Evolutionary conservation across 2,888 invertebrate genomes (phyloP), one percentile per base, ranked within the genome.

Genomic region (Pollenia griseotomentosa): DNA sequence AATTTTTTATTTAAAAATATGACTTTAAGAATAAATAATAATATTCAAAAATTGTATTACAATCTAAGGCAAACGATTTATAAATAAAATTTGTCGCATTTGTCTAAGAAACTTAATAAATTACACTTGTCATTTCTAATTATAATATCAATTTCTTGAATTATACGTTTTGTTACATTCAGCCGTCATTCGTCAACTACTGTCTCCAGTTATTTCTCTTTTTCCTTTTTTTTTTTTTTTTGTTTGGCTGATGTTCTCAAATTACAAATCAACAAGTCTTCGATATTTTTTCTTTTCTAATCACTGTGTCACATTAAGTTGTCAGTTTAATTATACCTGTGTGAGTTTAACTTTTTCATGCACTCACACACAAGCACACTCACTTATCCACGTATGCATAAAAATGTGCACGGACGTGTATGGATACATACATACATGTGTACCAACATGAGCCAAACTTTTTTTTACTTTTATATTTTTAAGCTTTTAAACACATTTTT

Each of bases 271-370:
- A 74, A 74, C 73, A 57, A 57, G 55, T 33, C 12, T 42, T 40
- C 40, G n/a, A 59, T 23, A 48, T 48, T 65, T 53, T 5, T 73
- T 12, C 48, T 40, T 14, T 40, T 33, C 57, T 33, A 57, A 48
- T 57, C 78, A 78, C 68, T 68, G 66, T 78, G 14, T 23, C 55
- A 40, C 12, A 68, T 46, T 66, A 8, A 59, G 57, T 33, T 78
- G 55, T 70, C 51, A 51, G 40, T 61, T 33, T 33, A 65, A 66
- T 66, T 66, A 44, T 48, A 33, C 66, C 7, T 48, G 46, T 51
- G 23, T 42, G 40, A 16, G 14, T 7, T 46, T 14, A 48, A 2
- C 16, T 16, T 40, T 16, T 48, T 14, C 48, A 10, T 46, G 40
- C 12, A 10, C 46, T 46, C 16, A 10, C 10, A n/a, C 61, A 74